These are phyloP conservation scores for Drosophila nigricruria DNA, from an alignment of 2,888 invertebrate genomes.

Conservation along the genomic window DNA sequence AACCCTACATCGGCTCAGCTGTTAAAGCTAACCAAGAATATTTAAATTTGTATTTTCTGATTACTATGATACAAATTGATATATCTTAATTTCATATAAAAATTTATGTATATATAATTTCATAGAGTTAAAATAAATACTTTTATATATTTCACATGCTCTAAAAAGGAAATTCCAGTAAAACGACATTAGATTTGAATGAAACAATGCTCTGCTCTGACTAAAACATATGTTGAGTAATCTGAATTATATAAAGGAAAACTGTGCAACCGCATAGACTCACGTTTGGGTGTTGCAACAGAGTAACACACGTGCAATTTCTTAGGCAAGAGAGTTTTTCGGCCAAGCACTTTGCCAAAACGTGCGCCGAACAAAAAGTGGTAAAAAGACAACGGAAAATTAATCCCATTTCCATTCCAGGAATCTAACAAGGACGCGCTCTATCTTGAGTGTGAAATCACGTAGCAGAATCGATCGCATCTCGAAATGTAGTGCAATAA, in stretches of 20 bases:
- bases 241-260: slow-evolving; percentile 1
- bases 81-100: not conserved
- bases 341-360: slow-evolving; percentile 43
- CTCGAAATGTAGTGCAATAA: slow-evolving; percentile 43
- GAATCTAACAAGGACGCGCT: slow-evolving; percentile 48
- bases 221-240: slow-evolving; percentile 12
- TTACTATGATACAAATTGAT: not conserved
- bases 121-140: not conserved
- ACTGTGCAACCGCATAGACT: slow-evolving; percentile 15
- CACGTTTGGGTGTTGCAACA: slow-evolving; percentile 42
- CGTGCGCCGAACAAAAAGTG: slow-evolving; percentile 63
- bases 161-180: not conserved
- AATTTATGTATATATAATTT: no score
- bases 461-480: slow-evolving; percentile 42
- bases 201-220: slow-evolving; percentile 6
- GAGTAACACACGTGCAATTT: slow-evolving; percentile 27
- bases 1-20: no score
- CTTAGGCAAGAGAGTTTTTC: slow-evolving; percentile 21
- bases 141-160: not conserved
- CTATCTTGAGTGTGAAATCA: slow-evolving; percentile 74
- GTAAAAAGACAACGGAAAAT: slow-evolving; percentile 24
- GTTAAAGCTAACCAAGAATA: not conserved
- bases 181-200: not conserved
- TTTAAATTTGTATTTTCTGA: not conserved
- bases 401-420: slow-evolving; percentile 55